Base-by-base conservation (phyloP, 2,797 vertebrate genomes). In the Cyclopterus lumpus region DNA sequence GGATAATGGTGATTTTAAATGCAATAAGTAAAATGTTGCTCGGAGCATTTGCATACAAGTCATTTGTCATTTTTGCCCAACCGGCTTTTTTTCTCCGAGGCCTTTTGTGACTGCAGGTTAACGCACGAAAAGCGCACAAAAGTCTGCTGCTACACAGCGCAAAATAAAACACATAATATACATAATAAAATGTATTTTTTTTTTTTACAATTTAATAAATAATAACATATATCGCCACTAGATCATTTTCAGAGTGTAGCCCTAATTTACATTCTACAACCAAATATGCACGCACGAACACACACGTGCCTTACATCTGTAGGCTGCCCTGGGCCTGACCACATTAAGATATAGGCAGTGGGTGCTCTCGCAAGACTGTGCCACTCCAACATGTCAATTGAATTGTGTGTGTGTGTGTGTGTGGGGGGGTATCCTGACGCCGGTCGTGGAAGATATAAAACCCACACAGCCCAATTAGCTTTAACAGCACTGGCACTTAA, bases 401-500 rank as follows among this genome's bases (percentile, higher is more conserved):
- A 73, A 85, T 48, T 60, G 69, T 53, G 30, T 30, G 30, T 3
- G 30, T 4, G 6, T 30, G 36, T 36, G 10, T 38, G 38, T 11
- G 38, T 38, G 26, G 76, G 51, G 85, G 84, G 86, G 93, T 92
- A 86, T 94, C 94, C 90, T 85, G 87, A 85, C 86, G 90, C 93
- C 76, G 86, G 75, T 92, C 88, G 92, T 81, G 84, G 94, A 87
- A 94, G 93, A 94, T 95, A 93, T 93, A 96, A 95, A 94, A 94
- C 92, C 92, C 91, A n/a, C 92, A 89, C 92, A 91, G 95, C 94
- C 95, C 95, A 96, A 96, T 97, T 95, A 96, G 94, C 94, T 95
- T 96, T 93, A 96, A 96, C 95, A 95, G 95, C 95, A 93, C 94
- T 94, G 95, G 94, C 94, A 96, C 96, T 96, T 96, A 97, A 96